A percentile compares a stretch with the other conserved stretches of the same genome.
phyloP scores from a whole-genome alignment of 2,113 vertebrate genomes.

The Speoplatyrhinus poulsoni region DNA sequence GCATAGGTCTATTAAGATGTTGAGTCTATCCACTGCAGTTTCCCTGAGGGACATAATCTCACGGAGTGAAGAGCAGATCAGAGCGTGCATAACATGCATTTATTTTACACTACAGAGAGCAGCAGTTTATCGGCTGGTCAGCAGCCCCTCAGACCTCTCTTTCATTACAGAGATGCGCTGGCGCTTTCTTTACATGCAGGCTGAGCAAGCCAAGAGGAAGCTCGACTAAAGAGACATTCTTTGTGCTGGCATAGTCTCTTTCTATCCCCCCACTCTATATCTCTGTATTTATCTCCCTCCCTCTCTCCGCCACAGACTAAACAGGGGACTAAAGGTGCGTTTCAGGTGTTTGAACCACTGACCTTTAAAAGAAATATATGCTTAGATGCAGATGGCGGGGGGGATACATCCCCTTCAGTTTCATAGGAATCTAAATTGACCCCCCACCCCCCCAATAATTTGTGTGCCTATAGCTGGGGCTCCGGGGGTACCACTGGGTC shows the following conservation, averaged over 20 bases:
- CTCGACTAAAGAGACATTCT: constrained; percentile 28
- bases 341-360: constrained; percentile 41
- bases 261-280: constrained; percentile 12
- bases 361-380: too few species aligned
- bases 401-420: too few species aligned
- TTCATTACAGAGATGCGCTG: constrained; percentile 42
- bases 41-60: constrained; percentile 2
- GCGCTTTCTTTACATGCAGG: constrained; percentile 38
- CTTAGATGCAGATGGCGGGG: too few species aligned
- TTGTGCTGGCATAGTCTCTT: background rate
- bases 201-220: constrained; percentile 35
- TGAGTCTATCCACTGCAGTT: constrained; percentile 4
- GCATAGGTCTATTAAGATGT: background rate
- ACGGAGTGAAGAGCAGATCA: constrained; percentile 45
- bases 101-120: constrained; percentile 66
- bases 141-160: constrained; percentile 57
- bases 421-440: too few species aligned
- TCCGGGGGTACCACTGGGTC: too few species aligned
- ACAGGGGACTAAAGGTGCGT: constrained; percentile 63
- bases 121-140: constrained; percentile 67
- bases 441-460: too few species aligned
- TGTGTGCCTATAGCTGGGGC: too few species aligned
- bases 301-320: background rate
- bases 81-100: constrained; percentile 42
- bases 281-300: constrained; percentile 3